Conservation (phyloP, 2,113 vertebrate species). For the Lucifuga dentata region DNA sequence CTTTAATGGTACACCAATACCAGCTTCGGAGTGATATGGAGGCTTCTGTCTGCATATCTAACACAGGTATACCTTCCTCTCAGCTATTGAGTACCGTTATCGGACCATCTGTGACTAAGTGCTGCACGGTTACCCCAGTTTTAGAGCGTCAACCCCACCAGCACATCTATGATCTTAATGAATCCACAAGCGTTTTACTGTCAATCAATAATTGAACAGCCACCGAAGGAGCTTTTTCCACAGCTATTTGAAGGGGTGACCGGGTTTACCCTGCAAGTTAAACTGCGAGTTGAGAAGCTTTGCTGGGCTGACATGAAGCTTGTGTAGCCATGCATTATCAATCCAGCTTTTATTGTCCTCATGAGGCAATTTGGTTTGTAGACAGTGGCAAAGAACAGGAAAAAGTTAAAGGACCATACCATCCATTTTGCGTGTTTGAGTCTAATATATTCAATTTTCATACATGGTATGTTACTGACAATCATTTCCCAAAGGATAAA, state of each 20-base stretch:
- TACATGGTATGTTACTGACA: too few relatives aligned
- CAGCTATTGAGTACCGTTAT: conserved; percentile 74
- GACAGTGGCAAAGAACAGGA: too few relatives aligned
- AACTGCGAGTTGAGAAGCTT: conserved; percentile 29
- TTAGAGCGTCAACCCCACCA: conserved; percentile 69
- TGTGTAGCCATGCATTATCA: too few relatives aligned
- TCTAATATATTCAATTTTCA: too few relatives aligned
- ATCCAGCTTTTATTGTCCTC: too few relatives aligned
- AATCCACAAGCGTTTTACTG: conserved; percentile 78
- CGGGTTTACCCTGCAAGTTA: conserved; percentile 62
- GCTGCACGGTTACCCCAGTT: conserved; percentile 75
- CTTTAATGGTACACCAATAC: conserved; percentile 77
- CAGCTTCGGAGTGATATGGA: conserved; percentile 58
- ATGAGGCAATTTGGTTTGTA: too few relatives aligned
- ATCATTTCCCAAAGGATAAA: too few relatives aligned
- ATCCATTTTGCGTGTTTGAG: too few relatives aligned
- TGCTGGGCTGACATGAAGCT: conserved; percentile 39
- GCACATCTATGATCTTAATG: conserved; percentile 81
- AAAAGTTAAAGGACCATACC: too few relatives aligned
- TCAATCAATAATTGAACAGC: conserved; percentile 80
- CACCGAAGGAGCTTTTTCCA: conserved; percentile 71
- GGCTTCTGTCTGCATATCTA: conserved; percentile 64
- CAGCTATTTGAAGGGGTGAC: conserved; percentile 68
- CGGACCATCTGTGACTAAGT: conserved; percentile 78
- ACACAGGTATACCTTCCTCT: conserved; percentile 58